Base-by-base conservation (phyloP, 2,113 vertebrate genomes). In the Trochalopteron elliotii region DNA sequence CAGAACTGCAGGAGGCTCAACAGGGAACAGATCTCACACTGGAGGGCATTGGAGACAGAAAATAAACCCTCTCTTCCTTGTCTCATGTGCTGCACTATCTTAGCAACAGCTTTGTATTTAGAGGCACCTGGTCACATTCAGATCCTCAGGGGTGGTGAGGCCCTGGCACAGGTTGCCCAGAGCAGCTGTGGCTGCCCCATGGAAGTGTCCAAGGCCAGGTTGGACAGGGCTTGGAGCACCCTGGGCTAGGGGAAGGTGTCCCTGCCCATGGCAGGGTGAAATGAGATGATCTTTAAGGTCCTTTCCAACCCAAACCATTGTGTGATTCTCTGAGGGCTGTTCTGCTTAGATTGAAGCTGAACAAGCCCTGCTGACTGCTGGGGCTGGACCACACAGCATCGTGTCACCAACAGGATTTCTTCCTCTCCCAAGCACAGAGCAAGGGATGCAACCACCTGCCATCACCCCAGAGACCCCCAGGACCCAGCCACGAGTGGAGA, bases 381-480 rank as follows among this genome's bases (percentile, higher is more conserved):
- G 19, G 9, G 27, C 5, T 25, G 47, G 80, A 40, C 18, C 37
- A 45, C 0, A 1, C 59, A 82, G 69, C 61, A 35, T 2, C 0
- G 0, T 10, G 35, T 28, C 22, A 3, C 31, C 59, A 57, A 8
- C 44, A 9, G 0, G 0, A 11, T 12, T n/a, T 16, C 20, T 8
- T 60, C 71, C 55, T n/a, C 71, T 80, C 64, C 78, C 11, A 33
- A 30, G 69, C 1, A 1, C 81, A 90, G 70, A n/a, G 64, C 0
- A 0, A 81, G 52, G 72, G 77, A 27, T 17, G 40, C 2, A 5
- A 16, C 18, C 1, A 0, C 50, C 33, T 80, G 72, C 39, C 22
- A 2, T 3, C 45, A 69, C 1, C 37, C 40, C 28, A 6, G 8
- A 3, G 39, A 71, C 5, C 65, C 31, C 39, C 70, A 93, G 74